A percentile compares a stretch with the other conserved stretches of the same genome.
These are phyloP conservation scores for Latrodectus elegans DNA, from an alignment of 2,888 invertebrate genomes.

Conservation along the genomic window DNA sequence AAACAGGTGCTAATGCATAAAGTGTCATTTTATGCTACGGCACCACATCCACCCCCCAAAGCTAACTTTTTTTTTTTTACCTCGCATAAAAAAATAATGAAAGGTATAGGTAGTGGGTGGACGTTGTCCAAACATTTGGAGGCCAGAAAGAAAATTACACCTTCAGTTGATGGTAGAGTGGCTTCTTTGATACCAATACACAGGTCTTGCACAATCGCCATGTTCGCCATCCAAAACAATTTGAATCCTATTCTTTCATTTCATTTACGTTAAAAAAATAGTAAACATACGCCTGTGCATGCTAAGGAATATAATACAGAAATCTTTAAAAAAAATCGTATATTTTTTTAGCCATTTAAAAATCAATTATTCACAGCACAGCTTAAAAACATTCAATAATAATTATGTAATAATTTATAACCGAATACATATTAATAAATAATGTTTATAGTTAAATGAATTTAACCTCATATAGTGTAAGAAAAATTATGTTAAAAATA, in stretches of 20 bases:
- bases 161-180: conserved; percentile 28
- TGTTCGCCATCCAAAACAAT: conserved; percentile 36
- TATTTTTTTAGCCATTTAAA: too few relatives aligned
- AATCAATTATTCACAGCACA: too few relatives aligned
- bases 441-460: too few relatives aligned
- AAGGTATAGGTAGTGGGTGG: conserved; percentile 33
- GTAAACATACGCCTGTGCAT: too few relatives aligned
- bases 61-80: conserved; percentile 10
- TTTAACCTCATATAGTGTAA: too few relatives aligned
- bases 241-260: conserved; percentile 6
- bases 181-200: background rate
- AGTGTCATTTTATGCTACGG: conserved; percentile 37
- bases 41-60: conserved; percentile 9
- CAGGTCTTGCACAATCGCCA: conserved; percentile 26
- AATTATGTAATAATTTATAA: too few relatives aligned
- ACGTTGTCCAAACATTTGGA: conserved; percentile 42
- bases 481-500: too few relatives aligned
- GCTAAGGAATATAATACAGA: too few relatives aligned
- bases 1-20: conserved; percentile 64
- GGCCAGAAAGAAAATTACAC: conserved; percentile 29
- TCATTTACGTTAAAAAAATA: too few relatives aligned
- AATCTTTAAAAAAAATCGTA: too few relatives aligned
- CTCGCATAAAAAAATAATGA: background rate
- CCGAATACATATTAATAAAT: too few relatives aligned
- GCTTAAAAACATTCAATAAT: too few relatives aligned